Conservation (phyloP, 2,113 vertebrate genomes). For the Myotis davidii region DNA sequence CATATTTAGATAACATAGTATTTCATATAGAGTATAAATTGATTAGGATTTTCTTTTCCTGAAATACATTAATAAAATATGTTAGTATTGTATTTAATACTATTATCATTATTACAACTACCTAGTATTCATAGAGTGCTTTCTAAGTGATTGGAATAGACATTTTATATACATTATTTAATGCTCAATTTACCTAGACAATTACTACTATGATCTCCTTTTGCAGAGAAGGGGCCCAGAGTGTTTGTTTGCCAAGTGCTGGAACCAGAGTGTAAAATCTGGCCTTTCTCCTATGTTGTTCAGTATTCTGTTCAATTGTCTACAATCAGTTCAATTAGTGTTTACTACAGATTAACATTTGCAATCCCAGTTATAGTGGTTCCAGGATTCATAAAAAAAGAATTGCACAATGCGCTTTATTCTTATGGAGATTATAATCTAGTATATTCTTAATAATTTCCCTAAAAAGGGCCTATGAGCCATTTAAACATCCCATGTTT, state of each 20-base stretch:
- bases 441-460: neutral
- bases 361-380: neutral
- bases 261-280: neutral
- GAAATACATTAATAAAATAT: neutral
- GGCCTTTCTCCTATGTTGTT: neutral
- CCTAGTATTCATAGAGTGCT: neutral
- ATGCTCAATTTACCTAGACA: neutral
- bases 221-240: neutral
- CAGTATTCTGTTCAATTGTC: neutral
- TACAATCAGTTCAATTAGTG: neutral
- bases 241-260: neutral
- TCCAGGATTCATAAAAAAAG: neutral
- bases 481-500: neutral
- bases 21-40: neutral
- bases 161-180: neutral
- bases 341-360: neutral
- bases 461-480: neutral
- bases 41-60: neutral
- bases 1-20: neutral
- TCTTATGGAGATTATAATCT: neutral
- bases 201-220: neutral
- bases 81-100: neutral
- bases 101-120: neutral
- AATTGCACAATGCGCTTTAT: neutral
- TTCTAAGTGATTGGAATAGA: neutral